Evolutionary conservation across 2,888 invertebrate species (phyloP).

Genomic region (Corythucha ciliata): DNA sequence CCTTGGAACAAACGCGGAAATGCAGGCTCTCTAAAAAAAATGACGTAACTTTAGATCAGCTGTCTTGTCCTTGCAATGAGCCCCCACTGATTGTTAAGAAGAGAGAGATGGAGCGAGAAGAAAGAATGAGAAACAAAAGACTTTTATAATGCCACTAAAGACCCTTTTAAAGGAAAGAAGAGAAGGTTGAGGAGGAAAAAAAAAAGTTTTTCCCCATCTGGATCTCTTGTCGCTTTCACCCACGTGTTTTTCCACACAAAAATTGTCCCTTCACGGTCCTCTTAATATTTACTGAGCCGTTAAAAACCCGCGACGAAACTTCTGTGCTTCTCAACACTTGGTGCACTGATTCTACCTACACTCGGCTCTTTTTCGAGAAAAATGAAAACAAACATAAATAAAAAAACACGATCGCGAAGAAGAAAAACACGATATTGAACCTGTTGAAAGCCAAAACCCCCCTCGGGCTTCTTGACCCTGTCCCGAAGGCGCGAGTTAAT

Average conservation of each 20-base stretch:
- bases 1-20: conserved; percentile 28
- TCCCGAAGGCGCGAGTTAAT: too few relatives aligned
- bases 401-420: too few relatives aligned
- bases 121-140: not conserved
- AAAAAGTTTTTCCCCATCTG: conserved; percentile 4
- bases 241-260: not conserved
- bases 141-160: conserved; percentile 4
- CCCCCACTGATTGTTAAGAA: not conserved
- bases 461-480: too few relatives aligned
- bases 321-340: too few relatives aligned
- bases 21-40: conserved; percentile 18
- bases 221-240: not conserved
- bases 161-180: conserved; percentile 5
- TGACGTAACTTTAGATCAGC: conserved; percentile 29
- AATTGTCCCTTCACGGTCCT: too few relatives aligned
- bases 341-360: too few relatives aligned
- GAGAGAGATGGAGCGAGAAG: not conserved
- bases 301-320: too few relatives aligned
- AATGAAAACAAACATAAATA: too few relatives aligned
- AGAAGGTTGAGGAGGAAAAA: not conserved
- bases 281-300: too few relatives aligned
- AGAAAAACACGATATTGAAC: too few relatives aligned
- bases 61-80: conserved; percentile 18
- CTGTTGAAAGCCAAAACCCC: too few relatives aligned
- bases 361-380: too few relatives aligned